These are phyloP conservation scores for Iguana delicatissima DNA, from an alignment of 2,797 vertebrate species.

Conservation along the genomic window DNA sequence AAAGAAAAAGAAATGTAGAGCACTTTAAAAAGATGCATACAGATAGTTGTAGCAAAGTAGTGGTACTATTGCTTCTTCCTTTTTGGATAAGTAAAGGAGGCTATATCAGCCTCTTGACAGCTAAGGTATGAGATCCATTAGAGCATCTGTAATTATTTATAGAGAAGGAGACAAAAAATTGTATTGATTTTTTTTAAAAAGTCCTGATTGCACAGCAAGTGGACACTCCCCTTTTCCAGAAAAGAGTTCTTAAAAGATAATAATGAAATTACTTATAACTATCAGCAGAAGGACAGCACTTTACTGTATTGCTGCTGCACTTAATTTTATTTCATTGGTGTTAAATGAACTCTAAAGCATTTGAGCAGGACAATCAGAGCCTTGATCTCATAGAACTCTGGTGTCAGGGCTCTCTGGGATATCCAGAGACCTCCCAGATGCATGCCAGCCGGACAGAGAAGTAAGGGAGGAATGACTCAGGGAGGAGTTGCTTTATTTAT, in stretches of 20 bases:
- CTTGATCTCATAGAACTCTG: neutral
- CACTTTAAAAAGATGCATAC: neutral
- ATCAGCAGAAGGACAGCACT: accelerated
- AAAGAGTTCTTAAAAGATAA: slow-evolving; percentile 21
- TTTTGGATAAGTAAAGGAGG: slow-evolving; percentile 41
- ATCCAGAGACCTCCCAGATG: neutral
- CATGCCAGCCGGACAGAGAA: neutral
- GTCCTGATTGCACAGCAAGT: slow-evolving; percentile 40
- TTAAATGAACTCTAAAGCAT: neutral
- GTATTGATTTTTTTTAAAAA: slow-evolving; percentile 16
- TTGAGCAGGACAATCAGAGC: neutral
- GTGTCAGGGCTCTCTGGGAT: no score
- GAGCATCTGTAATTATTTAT: slow-evolving; percentile 75
- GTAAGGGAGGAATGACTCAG: neutral
- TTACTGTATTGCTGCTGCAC: neutral
- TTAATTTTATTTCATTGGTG: slow-evolving; percentile 17
- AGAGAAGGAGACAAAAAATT: slow-evolving; percentile 35
- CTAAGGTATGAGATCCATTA: slow-evolving; percentile 73
- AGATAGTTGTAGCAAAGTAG: no score
- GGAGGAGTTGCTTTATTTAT: neutral
- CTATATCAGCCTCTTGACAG: slow-evolving; percentile 54
- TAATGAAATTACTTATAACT: neutral
- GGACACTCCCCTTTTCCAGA: slow-evolving; percentile 24
- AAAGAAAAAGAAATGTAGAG: neutral
- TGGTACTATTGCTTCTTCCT: neutral